Evolutionary conservation across 2,113 vertebrate species (phyloP).

Genomic region (Channa maculata): DNA sequence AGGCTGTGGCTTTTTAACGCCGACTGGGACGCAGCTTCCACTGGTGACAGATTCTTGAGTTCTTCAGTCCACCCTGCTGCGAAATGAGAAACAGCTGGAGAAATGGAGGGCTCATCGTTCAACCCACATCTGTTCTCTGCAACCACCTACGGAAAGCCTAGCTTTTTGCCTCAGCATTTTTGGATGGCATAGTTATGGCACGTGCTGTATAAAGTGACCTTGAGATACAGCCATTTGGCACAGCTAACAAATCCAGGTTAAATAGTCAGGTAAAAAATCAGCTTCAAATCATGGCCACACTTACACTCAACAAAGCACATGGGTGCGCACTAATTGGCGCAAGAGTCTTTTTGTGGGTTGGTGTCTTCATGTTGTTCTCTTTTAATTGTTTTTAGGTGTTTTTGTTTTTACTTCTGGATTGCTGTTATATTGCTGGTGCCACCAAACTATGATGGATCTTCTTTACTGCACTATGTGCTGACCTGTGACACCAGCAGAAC

Average conservation of each 20-base stretch:
- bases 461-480: too few species aligned
- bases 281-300: neutral
- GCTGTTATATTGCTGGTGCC: too few species aligned
- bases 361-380: too few species aligned
- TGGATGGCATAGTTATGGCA: constrained; percentile 16
- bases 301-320: constrained; percentile 27
- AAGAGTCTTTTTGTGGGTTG: too few species aligned
- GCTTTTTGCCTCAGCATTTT: constrained; percentile 23
- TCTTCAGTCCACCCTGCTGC: constrained; percentile 41
- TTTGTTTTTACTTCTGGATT: too few species aligned
- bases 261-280: constrained; percentile 30
- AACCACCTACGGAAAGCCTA: constrained; percentile 27
- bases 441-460: too few species aligned
- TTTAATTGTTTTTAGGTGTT: too few species aligned
- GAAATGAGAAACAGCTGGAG: constrained; percentile 64
- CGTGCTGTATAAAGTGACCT: constrained; percentile 40
- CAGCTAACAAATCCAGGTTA: constrained; percentile 12
- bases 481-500: too few species aligned
- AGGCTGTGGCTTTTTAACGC: constrained; percentile 28
- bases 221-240: constrained; percentile 17
- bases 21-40: constrained; percentile 52
- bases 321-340: too few species aligned
- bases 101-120: constrained; percentile 50
- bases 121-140: constrained; percentile 49
- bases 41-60: constrained; percentile 52